These are phyloP conservation scores for Panulirus ornatus DNA, from an alignment of 1,140 invertebrate species.

Conservation along the genomic window DNA sequence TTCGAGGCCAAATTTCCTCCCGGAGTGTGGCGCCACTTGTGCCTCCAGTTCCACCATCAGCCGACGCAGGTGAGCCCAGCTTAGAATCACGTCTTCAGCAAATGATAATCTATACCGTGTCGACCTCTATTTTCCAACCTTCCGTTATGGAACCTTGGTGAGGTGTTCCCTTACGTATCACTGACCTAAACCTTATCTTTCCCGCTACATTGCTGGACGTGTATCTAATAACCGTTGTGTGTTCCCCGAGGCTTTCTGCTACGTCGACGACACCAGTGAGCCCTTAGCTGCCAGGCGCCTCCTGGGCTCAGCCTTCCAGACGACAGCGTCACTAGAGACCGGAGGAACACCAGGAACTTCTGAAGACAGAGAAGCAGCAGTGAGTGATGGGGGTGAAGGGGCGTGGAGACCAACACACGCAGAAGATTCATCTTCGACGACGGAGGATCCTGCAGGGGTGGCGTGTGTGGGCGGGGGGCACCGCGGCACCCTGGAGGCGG, in stretches of 20 bases:
- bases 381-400: background rate
- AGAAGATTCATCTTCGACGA: background rate
- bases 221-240: no score
- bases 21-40: conserved; percentile 55
- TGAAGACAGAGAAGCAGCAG: background rate
- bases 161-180: no score
- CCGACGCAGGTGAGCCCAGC: conserved; percentile 20
- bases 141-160: no score
- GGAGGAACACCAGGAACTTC: background rate
- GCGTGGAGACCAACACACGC: background rate
- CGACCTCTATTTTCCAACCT: no score
- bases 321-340: background rate
- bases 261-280: conserved; percentile 11
- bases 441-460: no score
- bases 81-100: no score
- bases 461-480: conserved; percentile 30
- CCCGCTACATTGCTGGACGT: no score
- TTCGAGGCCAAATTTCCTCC: conserved; percentile 62
- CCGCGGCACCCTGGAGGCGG: conserved; percentile 12
- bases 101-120: no score
- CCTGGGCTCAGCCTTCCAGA: background rate
- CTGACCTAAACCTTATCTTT: no score
- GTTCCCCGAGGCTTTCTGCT: background rate
- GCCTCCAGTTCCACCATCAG: conserved; percentile 29
- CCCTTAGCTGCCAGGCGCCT: background rate